Base-by-base conservation (phyloP, 2,888 invertebrate genomes). In the Carterocephalus palaemon region DNA sequence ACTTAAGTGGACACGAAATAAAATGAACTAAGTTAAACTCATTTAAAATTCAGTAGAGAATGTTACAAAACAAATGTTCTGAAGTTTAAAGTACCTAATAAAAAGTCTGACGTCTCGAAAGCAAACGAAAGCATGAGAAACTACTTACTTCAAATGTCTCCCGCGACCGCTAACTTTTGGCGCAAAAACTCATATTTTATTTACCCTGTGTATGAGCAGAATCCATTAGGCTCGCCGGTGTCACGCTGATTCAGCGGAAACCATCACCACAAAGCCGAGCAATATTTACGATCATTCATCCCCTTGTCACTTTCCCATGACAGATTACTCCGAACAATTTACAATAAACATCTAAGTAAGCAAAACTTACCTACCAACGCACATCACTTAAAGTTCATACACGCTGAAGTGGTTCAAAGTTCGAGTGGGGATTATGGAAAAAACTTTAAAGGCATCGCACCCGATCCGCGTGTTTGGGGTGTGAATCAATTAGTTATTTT, bases 401-500 rank as follows among this genome's bases (percentile, higher is more conserved):
- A 47, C 51, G 47, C 37, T 34, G 36, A 38, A 46, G 46, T 46
- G 32, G 39, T 32, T 40, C 8, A 38, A 54, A 52, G 49, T 56
- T 46, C 40, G n/a, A n/a, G 24, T 39, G 8, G 36, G 48, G 49
- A 49, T 53, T 54, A 24, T 32, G 23, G 22, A 40, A 46, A 51
- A 33, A 37, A 45, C 12, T 45, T 51, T 51, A 39, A 46, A 36
- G 40, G 32, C 54, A 54, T 51, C 29, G 33, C 20, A 28, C 26
- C 22, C 17, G 29, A 13, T 17, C 37, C 23, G 37, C 37, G 26
- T 42, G 43, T 70, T 67, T 59, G 57, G 63, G 67, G 64, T 71
- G 64, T 69, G 67, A 80, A 81, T 80, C 75, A 81, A 80, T 82
- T 78, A 71, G 71, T 70, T 73, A 67, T 74, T 76, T 75, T 72